Evolutionary conservation across 2,113 vertebrate species (phyloP).

Genomic region (Stigmatopora argus): DNA sequence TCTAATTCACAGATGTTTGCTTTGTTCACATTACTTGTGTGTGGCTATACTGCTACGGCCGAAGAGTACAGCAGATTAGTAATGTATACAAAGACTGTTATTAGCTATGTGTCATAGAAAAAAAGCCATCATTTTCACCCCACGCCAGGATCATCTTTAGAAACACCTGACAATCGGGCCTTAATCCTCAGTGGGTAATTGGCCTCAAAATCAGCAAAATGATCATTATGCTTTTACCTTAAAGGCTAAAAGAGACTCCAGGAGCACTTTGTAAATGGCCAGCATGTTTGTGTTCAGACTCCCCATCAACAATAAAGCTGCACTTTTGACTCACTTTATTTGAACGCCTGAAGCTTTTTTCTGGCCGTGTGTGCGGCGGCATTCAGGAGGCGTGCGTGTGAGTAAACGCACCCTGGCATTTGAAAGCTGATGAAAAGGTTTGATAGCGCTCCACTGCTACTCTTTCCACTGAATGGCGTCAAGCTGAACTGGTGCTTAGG

Average conservation of each 20-base stretch:
- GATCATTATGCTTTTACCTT: too few species aligned
- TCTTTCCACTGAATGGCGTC: conserved; percentile 56
- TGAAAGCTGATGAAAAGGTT: conserved; percentile 68
- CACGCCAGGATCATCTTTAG: neutral
- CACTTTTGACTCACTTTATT: conserved; percentile 6
- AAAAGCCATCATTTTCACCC: neutral
- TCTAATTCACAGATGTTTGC: too few species aligned
- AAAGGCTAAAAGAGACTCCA: neutral
- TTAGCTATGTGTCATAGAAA: too few species aligned
- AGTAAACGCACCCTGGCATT: conserved; percentile 62
- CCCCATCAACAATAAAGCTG: neutral
- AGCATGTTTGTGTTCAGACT: neutral
- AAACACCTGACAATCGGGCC: neutral
- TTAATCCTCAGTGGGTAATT: neutral
- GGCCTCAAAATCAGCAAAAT: neutral
- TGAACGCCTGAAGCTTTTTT: neutral
- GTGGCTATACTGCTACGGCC: too few species aligned
- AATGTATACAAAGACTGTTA: too few species aligned
- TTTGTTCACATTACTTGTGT: too few species aligned
- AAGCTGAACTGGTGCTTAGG: conserved; percentile 49
- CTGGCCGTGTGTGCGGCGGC: neutral
- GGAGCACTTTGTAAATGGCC: neutral
- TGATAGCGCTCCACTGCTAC: conserved; percentile 50
- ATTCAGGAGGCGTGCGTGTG: neutral
- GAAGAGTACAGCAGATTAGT: too few species aligned